Base-by-base conservation (phyloP, 2,113 vertebrate species). In the Melierax canorus region DNA sequence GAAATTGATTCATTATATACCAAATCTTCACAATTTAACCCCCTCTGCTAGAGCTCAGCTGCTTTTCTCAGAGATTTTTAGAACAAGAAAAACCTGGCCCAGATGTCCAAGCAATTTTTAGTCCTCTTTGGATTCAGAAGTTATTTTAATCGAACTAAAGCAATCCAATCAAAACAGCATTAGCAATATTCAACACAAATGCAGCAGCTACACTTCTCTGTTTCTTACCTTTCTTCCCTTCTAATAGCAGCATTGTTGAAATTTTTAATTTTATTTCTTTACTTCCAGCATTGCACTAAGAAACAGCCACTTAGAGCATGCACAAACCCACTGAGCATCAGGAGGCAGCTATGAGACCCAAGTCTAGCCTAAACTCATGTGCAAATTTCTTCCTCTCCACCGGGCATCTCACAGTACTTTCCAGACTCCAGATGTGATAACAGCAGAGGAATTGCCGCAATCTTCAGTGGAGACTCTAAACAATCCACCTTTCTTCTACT, bases 341-440 rank as follows among this genome's bases (percentile, higher is more conserved):
- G 19, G 24, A 50, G 10, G 12, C 0, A 0, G 16, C 58, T 60
- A 32, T 8, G 12, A 64, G 59, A 62, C 36, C 10, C 3, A 68
- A n/a, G 9, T 26, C 32, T 14, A 67, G 20, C 23, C 79, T 59
- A 55, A 86, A 62, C 3, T 38, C 18, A 17, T 23, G 16, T 15
- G 15, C 9, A 83, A 38, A 5, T 67, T 77, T 48, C 63, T 45
- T 55, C 41, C 29, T 68, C 15, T 68, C 27, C 38, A 59, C 36
- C 1, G 1, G 11, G 19, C 23, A 80, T 50, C 48, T 88, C 50
- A 16, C 14, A 58, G 5, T 26, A 53, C 51, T 68, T 56, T 30
- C 58, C 48, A 58, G 36, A 83, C 15, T 8, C 78, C 14, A 59
- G 36, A 76, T 51, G 5, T 8, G 3, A 8, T 11, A 94, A n/a